A percentile compares a stretch with the other conserved stretches of the same genome.
Conservation (phyloP, 2,888 invertebrate genomes). For the Reticulitermes lucifugus region DNA sequence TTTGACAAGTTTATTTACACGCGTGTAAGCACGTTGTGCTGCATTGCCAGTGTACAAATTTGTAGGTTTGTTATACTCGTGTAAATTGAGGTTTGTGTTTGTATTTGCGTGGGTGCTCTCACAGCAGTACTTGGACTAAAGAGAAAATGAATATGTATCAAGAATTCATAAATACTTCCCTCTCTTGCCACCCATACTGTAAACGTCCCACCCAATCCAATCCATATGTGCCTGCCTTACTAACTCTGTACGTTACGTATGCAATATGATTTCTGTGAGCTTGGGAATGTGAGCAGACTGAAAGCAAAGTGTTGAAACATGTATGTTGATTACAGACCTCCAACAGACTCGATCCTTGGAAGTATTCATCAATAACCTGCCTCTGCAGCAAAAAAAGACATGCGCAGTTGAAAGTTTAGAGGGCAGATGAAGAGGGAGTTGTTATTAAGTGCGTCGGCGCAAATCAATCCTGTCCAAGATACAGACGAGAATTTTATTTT, state of each 20-base stretch:
- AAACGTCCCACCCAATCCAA: slow-evolving; percentile 2
- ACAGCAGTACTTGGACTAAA: not conserved
- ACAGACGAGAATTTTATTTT: not conserved
- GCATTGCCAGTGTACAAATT: too few species aligned
- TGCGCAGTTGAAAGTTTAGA: not conserved
- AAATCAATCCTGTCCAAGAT: not conserved
- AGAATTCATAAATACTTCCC: slow-evolving; percentile 39
- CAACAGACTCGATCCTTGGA: not conserved
- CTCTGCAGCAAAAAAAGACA: not conserved
- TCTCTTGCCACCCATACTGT: slow-evolving; percentile 12
- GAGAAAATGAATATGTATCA: slow-evolving; percentile 17
- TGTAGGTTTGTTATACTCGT: not conserved
- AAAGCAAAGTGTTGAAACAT: slow-evolving; percentile 31
- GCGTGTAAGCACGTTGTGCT: too few species aligned
- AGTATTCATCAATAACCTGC: slow-evolving; percentile 14
- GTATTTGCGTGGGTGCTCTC: slow-evolving; percentile 8
- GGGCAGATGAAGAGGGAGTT: not conserved
- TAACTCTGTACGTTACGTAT: slow-evolving; percentile 1
- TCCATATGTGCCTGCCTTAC: slow-evolving; percentile 26
- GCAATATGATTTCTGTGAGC: slow-evolving; percentile 16
- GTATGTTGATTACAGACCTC: slow-evolving; percentile 29
- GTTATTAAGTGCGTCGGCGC: slow-evolving; percentile 21
- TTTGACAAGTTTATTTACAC: too few species aligned
- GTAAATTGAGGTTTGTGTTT: not conserved
- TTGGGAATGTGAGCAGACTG: slow-evolving; percentile 5